These are phyloP conservation scores for Thereva unica DNA, from an alignment of 2,888 invertebrate species.

Conservation along the genomic window DNA sequence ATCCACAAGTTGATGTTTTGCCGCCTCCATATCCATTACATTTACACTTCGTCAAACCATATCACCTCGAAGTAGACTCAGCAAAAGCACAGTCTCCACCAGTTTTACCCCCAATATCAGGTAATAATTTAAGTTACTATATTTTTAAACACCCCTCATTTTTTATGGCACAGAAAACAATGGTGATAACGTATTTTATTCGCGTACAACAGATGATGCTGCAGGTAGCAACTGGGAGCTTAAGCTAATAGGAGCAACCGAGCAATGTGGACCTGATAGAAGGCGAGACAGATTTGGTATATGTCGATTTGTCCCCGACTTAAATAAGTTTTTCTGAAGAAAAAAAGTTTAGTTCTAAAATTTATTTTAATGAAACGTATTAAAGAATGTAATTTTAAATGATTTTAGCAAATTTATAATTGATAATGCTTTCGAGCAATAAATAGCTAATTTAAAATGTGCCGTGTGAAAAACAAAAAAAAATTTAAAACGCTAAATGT, in stretches of 20 bases:
- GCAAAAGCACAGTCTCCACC: constrained; percentile 50
- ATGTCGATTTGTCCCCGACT: constrained; percentile 57
- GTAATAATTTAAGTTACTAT: constrained; percentile 20
- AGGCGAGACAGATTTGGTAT: constrained; percentile 71
- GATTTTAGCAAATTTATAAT: too few relatives aligned
- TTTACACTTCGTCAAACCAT: constrained; percentile 51
- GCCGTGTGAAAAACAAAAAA: too few relatives aligned
- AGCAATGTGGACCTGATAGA: constrained; percentile 76
- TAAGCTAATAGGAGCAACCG: constrained; percentile 68
- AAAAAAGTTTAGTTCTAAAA: too few relatives aligned
- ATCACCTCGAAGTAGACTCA: constrained; percentile 54
- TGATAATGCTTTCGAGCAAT: too few relatives aligned
- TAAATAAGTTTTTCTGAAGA: neutral
- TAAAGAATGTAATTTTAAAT: too few relatives aligned
- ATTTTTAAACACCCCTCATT: constrained; percentile 17
- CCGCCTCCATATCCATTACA: constrained; percentile 54
- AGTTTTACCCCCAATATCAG: constrained; percentile 48
- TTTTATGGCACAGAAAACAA: constrained; percentile 14
- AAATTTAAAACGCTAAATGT: too few relatives aligned
- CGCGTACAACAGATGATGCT: constrained; percentile 17
- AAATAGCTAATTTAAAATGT: too few relatives aligned
- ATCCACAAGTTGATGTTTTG: constrained; percentile 54
- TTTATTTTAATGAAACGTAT: too few relatives aligned
- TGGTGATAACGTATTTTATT: constrained; percentile 10
- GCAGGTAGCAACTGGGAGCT: constrained; percentile 46